Evolutionary conservation across 2,888 invertebrate species (phyloP).

Genomic region (Agonopterix arenella): DNA sequence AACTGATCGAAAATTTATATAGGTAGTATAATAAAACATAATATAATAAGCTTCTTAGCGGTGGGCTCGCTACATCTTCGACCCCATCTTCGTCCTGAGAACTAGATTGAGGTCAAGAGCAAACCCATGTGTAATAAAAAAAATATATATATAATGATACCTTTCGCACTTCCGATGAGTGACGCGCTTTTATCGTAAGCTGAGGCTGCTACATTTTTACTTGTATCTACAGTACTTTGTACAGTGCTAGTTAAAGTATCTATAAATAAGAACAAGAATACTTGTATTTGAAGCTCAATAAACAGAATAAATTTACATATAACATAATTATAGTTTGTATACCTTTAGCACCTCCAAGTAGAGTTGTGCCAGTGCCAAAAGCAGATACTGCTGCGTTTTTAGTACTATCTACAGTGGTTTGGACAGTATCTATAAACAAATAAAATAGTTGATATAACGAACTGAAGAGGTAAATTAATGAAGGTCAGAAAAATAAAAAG

Average conservation of each 20-base stretch:
- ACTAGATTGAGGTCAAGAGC: too few relatives aligned
- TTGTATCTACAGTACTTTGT: conserved; percentile 35
- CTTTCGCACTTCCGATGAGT: conserved; percentile 29
- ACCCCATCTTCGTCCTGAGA: too few relatives aligned
- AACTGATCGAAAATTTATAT: too few relatives aligned
- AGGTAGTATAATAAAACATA: background rate
- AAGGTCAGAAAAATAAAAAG: background rate
- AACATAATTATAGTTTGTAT: background rate
- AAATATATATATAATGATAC: conserved; percentile 12
- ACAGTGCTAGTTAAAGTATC: conserved; percentile 16
- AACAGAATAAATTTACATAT: background rate
- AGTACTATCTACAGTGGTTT: conserved; percentile 29
- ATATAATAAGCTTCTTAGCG: too few relatives aligned
- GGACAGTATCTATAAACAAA: conserved; percentile 6
- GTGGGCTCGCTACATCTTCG: too few relatives aligned
- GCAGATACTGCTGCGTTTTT: conserved; percentile 29
- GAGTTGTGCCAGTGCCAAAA: conserved; percentile 30
- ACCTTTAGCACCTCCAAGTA: conserved; percentile 21
- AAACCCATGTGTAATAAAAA: too few relatives aligned
- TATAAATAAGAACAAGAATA: conserved; percentile 4
- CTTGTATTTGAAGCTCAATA: background rate
- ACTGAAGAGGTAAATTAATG: background rate
- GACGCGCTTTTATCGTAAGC: conserved; percentile 32
- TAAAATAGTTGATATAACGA: conserved; percentile 12
- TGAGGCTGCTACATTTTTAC: conserved; percentile 33